Conservation (phyloP, 2,888 invertebrate species). For the Trileptium ribeirensis region DNA sequence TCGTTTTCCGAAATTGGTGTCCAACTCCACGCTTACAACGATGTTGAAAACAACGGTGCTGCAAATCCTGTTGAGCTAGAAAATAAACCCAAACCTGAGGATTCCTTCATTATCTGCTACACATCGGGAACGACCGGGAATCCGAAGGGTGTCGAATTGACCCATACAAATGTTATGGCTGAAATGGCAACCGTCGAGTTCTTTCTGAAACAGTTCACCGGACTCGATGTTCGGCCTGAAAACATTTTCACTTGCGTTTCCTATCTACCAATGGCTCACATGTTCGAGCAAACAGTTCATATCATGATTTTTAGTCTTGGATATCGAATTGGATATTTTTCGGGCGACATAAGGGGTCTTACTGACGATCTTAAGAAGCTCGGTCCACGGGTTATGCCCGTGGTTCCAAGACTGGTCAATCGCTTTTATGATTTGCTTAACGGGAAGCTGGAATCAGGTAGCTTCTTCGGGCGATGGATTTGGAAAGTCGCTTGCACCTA, state of each 20-base stretch:
- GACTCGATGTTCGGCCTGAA: background rate
- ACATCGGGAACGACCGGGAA: slow-evolving; percentile 70
- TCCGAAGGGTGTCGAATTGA: slow-evolving; percentile 92
- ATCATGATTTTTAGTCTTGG: slow-evolving; percentile 57
- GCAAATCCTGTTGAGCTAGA: background rate
- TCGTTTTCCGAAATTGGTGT: background rate
- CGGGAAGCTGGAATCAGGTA: slow-evolving; percentile 24
- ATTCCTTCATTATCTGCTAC: slow-evolving; percentile 52
- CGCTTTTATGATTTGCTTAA: slow-evolving; percentile 75
- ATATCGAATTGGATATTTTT: slow-evolving; percentile 87
- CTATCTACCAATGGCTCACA: slow-evolving; percentile 91
- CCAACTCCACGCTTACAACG: background rate
- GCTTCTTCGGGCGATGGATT: background rate
- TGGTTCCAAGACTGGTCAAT: slow-evolving; percentile 86
- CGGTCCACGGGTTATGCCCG: slow-evolving; percentile 85
- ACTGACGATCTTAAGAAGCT: slow-evolving; percentile 73
- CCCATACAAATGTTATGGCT: slow-evolving; percentile 85
- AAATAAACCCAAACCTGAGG: slow-evolving; percentile 45
- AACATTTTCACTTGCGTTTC: slow-evolving; percentile 62
- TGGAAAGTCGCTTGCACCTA: slow-evolving; percentile 15
- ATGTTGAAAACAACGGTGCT: background rate
- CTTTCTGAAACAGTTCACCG: background rate
- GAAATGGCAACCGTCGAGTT: slow-evolving; percentile 30
- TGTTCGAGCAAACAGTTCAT: slow-evolving; percentile 69
- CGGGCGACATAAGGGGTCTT: slow-evolving; percentile 77